Percentiles rank a stretch among this genome's conserved stretches.
Conservation (phyloP, 2,113 vertebrate species). For the Leptobrachium leishanense region DNA sequence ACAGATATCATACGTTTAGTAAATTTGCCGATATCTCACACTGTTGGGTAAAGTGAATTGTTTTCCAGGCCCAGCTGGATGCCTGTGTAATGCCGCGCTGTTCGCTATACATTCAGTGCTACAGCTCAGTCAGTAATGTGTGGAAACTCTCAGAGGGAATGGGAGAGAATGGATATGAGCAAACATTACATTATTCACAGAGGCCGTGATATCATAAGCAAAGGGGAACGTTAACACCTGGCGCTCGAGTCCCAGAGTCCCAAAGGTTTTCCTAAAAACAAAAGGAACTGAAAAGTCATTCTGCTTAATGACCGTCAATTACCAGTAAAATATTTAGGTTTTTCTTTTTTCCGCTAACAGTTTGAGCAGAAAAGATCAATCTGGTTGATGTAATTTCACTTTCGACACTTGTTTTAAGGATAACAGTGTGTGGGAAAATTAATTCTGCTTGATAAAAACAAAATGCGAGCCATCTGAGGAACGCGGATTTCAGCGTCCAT, state of each 20-base stretch:
- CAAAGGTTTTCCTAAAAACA: constrained; percentile 52
- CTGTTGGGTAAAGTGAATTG: no score
- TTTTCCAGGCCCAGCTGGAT: no score
- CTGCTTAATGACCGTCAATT: constrained; percentile 38
- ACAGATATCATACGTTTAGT: no score
- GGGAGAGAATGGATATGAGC: constrained; percentile 8
- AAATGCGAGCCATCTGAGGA: constrained; percentile 17
- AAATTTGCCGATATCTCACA: no score
- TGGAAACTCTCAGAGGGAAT: constrained; percentile 30
- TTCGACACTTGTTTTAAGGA: constrained; percentile 31
- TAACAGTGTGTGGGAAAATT: constrained; percentile 23
- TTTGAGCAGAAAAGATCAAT: constrained; percentile 29
- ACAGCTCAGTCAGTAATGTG: constrained; percentile 38
- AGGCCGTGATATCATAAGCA: constrained; percentile 49
- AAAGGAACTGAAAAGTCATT: constrained; percentile 23
- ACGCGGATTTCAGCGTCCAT: no score
- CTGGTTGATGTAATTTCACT: constrained; percentile 41
- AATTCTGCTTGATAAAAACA: constrained; percentile 24
- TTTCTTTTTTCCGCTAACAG: constrained; percentile 26
- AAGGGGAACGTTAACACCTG: constrained; percentile 62
- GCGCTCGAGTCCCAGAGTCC: constrained; percentile 54
- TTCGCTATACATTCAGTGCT: neutral
- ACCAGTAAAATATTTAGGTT: constrained; percentile 48
- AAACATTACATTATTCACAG: constrained; percentile 20
- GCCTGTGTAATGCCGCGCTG: no score